Evolutionary conservation across 2,113 vertebrate species (phyloP).

Genomic region (Leptosomus discolor): DNA sequence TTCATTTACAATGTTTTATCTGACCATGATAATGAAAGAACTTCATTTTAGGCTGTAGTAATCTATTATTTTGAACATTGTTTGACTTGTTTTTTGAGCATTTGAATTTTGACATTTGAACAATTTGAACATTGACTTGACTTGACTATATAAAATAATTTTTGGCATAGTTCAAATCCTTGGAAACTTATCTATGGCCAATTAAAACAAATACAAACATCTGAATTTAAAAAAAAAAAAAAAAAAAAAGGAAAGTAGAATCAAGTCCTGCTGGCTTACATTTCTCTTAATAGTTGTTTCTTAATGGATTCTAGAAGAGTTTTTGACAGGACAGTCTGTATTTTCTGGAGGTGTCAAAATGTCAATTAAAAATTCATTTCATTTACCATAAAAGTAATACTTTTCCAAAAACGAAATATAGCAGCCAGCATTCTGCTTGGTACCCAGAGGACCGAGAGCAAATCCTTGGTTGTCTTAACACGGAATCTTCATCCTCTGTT

Average conservation of each 20-base stretch:
- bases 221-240: neutral
- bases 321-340: conserved; percentile 43
- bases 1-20: neutral
- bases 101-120: too few species aligned
- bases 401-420: conserved; percentile 52
- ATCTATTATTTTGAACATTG: neutral
- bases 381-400: conserved; percentile 57
- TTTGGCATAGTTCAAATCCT: conserved; percentile 24
- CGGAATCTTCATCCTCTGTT: too few species aligned
- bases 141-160: conserved; percentile 38
- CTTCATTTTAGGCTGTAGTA: neutral
- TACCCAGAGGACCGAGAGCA: conserved; percentile 22
- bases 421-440: conserved; percentile 13
- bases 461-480: conserved; percentile 36
- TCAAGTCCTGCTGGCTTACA: conserved; percentile 21
- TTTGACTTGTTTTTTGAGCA: too few species aligned
- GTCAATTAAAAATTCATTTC: conserved; percentile 58
- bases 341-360: conserved; percentile 60
- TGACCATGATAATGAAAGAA: neutral
- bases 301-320: neutral
- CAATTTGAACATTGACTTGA: too few species aligned
- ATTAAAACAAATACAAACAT: conserved; percentile 50
- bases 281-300: conserved; percentile 52
- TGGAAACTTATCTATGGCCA: conserved; percentile 2
- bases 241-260: neutral